A percentile compares a stretch with the other conserved stretches of the same genome.
Conservation (phyloP, 2,888 invertebrate genomes). For the Disparrhopalites patrizii region DNA sequence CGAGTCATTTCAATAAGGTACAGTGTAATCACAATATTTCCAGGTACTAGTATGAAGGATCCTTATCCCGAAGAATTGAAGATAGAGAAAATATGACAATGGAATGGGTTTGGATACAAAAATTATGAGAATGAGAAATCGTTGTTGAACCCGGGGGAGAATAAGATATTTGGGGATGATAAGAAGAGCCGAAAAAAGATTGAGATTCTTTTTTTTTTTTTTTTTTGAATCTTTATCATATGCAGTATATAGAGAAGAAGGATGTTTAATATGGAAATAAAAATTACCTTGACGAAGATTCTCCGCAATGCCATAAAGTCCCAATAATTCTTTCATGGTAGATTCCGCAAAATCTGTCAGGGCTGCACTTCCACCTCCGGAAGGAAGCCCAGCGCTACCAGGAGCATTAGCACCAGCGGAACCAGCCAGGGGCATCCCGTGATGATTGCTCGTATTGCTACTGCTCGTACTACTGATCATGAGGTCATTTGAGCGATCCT, state of each 20-base stretch:
- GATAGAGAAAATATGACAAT: too few relatives aligned
- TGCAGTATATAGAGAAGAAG: neutral
- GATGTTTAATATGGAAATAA: neutral
- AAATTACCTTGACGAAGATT: conserved; percentile 47
- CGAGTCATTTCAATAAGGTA: too few relatives aligned
- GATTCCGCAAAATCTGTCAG: conserved; percentile 45
- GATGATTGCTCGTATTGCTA: conserved; percentile 33
- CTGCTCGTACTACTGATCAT: conserved; percentile 33
- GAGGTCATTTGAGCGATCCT: conserved; percentile 35
- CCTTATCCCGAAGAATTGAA: too few relatives aligned
- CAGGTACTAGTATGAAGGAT: too few relatives aligned
- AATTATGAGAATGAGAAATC: too few relatives aligned
- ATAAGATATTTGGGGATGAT: neutral
- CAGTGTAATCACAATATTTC: too few relatives aligned
- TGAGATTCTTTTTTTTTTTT: too few relatives aligned
- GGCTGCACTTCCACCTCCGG: conserved; percentile 19
- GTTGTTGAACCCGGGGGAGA: too few relatives aligned
- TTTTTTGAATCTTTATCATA: neutral
- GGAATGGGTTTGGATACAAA: too few relatives aligned
- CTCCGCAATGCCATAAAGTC: conserved; percentile 47
- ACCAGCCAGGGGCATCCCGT: conserved; percentile 2
- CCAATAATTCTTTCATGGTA: conserved; percentile 47
- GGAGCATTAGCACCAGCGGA: conserved; percentile 15
- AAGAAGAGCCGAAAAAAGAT: neutral
- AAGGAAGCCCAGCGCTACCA: neutral